A percentile compares a stretch with the other conserved stretches of the same genome.
Conservation (phyloP, 2,113 vertebrate species). For the Plotosus lineatus region DNA sequence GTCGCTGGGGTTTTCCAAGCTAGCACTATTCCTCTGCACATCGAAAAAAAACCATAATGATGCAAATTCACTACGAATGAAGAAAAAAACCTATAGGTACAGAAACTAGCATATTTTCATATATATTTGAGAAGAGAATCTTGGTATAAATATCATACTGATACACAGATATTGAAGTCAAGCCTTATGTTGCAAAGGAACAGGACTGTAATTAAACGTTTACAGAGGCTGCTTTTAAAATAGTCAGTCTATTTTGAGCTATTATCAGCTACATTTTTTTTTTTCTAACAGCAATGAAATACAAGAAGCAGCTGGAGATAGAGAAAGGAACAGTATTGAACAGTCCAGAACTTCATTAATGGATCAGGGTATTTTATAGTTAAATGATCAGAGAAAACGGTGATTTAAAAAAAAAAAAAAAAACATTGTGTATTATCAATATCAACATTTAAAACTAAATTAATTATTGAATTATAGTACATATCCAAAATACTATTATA, state of each 20-base stretch:
- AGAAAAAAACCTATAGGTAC: background rate
- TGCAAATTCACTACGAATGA: background rate
- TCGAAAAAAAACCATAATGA: background rate
- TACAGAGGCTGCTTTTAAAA: slow-evolving; percentile 31
- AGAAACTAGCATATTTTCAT: background rate
- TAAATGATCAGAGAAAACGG: slow-evolving; percentile 7
- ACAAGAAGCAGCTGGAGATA: slow-evolving; percentile 39
- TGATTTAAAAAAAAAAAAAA: no score
- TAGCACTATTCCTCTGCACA: slow-evolving; percentile 86
- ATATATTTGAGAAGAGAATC: no score
- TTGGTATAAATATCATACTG: no score
- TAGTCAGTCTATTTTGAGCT: slow-evolving; percentile 64
- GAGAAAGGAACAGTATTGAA: slow-evolving; percentile 29
- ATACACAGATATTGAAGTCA: no score
- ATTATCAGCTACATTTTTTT: slow-evolving; percentile 61
- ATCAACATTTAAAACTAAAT: background rate
- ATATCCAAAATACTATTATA: background rate
- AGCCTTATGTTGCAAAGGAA: slow-evolving; percentile 18
- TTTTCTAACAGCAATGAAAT: slow-evolving; percentile 42
- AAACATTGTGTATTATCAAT: no score
- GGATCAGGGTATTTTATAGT: background rate
- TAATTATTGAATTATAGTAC: no score
- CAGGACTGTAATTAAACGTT: slow-evolving; percentile 39
- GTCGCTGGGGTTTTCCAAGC: slow-evolving; percentile 91
- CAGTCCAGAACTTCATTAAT: slow-evolving; percentile 17